Percentiles rank a stretch among this genome's conserved stretches.
Conservation (phyloP, 2,797 vertebrate species). For the Sebastes oblongus region DNA sequence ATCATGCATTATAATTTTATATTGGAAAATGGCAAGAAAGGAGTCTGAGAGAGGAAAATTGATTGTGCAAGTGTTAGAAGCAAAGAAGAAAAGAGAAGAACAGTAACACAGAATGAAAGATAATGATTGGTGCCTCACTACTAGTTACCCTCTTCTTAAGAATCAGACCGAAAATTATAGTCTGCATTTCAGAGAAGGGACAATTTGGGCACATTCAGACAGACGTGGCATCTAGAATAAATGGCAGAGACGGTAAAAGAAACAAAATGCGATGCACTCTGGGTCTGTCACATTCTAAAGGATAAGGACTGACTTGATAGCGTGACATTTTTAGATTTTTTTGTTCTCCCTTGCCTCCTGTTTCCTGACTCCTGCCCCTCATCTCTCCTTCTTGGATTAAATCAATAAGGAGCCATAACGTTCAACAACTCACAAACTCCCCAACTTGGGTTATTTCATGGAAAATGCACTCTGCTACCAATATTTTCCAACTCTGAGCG, state of each 20-base stretch:
- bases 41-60: not conserved
- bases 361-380: slow-evolving; percentile 4
- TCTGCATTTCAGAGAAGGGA: slow-evolving; percentile 8
- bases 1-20: slow-evolving; percentile 18
- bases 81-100: not conserved
- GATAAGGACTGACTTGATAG: slow-evolving; percentile 18
- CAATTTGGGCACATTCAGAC: slow-evolving; percentile 6
- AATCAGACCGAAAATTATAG: slow-evolving; percentile 8
- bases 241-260: slow-evolving; percentile 3
- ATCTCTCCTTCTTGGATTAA: slow-evolving; percentile 30
- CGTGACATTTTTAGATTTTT: not conserved
- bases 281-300: not conserved
- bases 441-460: slow-evolving; percentile 1
- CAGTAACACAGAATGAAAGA: not conserved
- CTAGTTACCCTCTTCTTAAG: not conserved
- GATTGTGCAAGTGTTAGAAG: not conserved
- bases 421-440: slow-evolving; percentile 35
- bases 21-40: slow-evolving; percentile 4
- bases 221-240: not conserved
- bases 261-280: not conserved
- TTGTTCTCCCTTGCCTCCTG: not conserved
- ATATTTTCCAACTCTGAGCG: slow-evolving; percentile 11
- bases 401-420: slow-evolving; percentile 35
- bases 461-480: slow-evolving; percentile 2
- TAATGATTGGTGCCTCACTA: slow-evolving; percentile 10